These are phyloP conservation scores for Paralichthys olivaceus DNA, from an alignment of 2,113 vertebrate species.

Conservation along the genomic window DNA sequence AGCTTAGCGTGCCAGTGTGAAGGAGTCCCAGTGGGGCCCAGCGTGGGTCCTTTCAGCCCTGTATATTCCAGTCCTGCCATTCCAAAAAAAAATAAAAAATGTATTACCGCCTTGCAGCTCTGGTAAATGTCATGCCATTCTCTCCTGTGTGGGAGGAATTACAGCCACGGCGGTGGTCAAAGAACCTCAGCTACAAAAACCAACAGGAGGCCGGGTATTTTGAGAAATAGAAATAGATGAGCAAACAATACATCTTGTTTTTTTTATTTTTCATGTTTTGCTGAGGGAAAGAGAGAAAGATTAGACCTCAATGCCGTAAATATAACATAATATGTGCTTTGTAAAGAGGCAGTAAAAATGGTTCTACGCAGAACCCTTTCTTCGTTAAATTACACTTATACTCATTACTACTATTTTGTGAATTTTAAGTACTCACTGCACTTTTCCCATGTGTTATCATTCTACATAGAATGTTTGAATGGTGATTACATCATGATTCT, in stretches of 20 bases:
- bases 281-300: neutral
- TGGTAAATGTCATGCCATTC: slow-evolving; percentile 84
- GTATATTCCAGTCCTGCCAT: slow-evolving; percentile 78
- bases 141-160: slow-evolving; percentile 78
- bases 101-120: slow-evolving; percentile 75
- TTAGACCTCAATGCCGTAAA: neutral
- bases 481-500: too few relatives aligned
- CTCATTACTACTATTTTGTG: too few relatives aligned
- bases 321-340: slow-evolving; percentile 2
- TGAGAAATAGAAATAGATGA: slow-evolving; percentile 57
- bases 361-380: neutral
- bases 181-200: slow-evolving; percentile 60
- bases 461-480: too few relatives aligned
- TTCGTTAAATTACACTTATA: too few relatives aligned
- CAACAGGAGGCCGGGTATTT: slow-evolving; percentile 67
- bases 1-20: slow-evolving; percentile 75
- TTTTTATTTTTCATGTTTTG: slow-evolving; percentile 4
- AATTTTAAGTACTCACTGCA: too few relatives aligned
- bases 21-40: slow-evolving; percentile 78
- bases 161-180: slow-evolving; percentile 70
- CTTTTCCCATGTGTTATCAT: too few relatives aligned
- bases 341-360: neutral
- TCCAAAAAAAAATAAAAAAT: slow-evolving; percentile 69
- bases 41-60: slow-evolving; percentile 80
- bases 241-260: slow-evolving; percentile 55